Conservation (phyloP, 2,888 invertebrate species). For the Brachylomia viminalis region DNA sequence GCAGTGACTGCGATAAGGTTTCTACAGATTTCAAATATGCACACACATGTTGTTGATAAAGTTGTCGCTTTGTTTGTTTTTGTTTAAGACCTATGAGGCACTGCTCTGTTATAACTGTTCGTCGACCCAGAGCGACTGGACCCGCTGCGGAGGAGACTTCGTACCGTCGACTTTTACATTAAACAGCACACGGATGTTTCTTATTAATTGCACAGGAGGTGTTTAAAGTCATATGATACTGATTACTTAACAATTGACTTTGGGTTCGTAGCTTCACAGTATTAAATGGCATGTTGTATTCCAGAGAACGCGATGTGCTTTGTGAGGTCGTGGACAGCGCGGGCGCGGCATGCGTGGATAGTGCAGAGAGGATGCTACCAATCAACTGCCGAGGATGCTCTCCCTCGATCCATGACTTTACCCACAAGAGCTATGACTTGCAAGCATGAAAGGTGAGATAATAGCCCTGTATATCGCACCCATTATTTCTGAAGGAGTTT, state of each 20-base stretch:
- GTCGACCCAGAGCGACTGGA: constrained; percentile 74
- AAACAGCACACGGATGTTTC: constrained; percentile 73
- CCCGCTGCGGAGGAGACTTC: constrained; percentile 80
- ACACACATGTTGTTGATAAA: constrained; percentile 66
- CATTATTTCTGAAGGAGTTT: not conserved
- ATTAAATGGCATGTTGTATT: not conserved
- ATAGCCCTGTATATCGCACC: not conserved
- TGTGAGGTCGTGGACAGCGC: constrained; percentile 83
- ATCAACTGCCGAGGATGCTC: constrained; percentile 70
- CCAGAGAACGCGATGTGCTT: constrained; percentile 86
- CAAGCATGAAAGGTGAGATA: constrained; percentile 78
- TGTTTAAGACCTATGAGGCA: constrained; percentile 57
- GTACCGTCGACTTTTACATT: constrained; percentile 69
- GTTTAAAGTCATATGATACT: constrained; percentile 5
- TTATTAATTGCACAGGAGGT: constrained; percentile 85
- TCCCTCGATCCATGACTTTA: constrained; percentile 72
- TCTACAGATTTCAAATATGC: constrained; percentile 45
- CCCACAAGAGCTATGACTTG: constrained; percentile 84
- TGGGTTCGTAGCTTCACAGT: not conserved
- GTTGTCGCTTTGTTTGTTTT: constrained; percentile 62
- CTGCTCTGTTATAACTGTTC: constrained; percentile 85
- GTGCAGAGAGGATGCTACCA: constrained; percentile 87
- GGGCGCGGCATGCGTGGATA: constrained; percentile 83
- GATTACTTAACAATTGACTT: not conserved
- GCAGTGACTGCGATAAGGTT: constrained; percentile 29